Conservation (phyloP, 2,888 invertebrate genomes). For the Sphinx pinastri region DNA sequence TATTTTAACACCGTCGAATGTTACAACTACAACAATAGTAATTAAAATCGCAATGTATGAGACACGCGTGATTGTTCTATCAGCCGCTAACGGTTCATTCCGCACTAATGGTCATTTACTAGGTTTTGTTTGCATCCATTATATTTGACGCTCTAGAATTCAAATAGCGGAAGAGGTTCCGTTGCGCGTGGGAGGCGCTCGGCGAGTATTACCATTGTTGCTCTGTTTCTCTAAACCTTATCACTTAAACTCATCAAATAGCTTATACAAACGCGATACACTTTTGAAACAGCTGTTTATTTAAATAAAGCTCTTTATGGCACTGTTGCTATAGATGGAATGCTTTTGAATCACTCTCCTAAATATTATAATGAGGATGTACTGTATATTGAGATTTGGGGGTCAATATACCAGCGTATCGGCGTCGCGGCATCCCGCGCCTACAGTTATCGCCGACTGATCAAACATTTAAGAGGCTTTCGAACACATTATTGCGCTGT, state of each 20-base stretch:
- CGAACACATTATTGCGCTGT: conserved; percentile 56
- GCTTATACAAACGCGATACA: conserved; percentile 12
- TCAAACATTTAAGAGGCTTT: conserved; percentile 60
- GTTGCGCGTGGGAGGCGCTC: conserved; percentile 68
- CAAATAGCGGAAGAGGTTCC: conserved; percentile 73
- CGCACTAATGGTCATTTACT: conserved; percentile 59
- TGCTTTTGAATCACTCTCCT: background rate
- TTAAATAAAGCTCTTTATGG: too few species aligned
- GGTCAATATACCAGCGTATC: conserved; percentile 45
- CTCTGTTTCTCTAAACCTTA: conserved; percentile 35
- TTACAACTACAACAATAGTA: conserved; percentile 50
- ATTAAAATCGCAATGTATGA: conserved; percentile 44
- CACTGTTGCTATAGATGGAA: background rate
- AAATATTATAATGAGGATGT: background rate
- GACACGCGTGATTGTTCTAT: conserved; percentile 56
- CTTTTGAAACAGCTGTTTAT: background rate
- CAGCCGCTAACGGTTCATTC: conserved; percentile 56
- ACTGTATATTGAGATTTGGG: background rate
- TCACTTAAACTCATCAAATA: conserved; percentile 16
- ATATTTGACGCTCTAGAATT: conserved; percentile 64
- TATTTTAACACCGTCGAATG: conserved; percentile 52
- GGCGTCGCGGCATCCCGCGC: conserved; percentile 50
- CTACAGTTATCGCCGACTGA: conserved; percentile 64
- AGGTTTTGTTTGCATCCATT: conserved; percentile 63
- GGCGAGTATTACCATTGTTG: conserved; percentile 63